These are phyloP conservation scores for Enteromius mattozi DNA, from an alignment of 2,797 vertebrate genomes.

Conservation along the genomic window DNA sequence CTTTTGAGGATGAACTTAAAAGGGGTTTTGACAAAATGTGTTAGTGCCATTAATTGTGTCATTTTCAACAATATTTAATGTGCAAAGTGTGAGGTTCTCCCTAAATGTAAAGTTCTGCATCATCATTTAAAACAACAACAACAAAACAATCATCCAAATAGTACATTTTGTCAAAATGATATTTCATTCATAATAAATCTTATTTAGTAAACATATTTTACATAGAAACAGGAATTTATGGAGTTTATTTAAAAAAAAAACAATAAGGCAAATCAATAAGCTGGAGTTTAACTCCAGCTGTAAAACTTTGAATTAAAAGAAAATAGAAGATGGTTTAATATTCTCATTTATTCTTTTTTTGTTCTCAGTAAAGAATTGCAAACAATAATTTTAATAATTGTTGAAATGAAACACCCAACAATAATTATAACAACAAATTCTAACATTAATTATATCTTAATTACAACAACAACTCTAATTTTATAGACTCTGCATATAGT, in stretches of 20 bases:
- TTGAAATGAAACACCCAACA: background rate
- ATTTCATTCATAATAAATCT: background rate
- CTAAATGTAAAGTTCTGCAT: background rate
- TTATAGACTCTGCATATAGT: background rate
- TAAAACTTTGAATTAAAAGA: background rate
- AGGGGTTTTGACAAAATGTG: background rate
- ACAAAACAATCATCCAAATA: background rate
- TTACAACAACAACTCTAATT: background rate
- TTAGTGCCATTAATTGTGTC: background rate
- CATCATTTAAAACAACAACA: background rate
- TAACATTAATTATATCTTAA: background rate
- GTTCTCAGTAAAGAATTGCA: background rate
- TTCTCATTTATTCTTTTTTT: background rate
- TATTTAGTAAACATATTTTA: background rate
- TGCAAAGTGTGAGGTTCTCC: background rate
- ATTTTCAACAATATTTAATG: background rate
- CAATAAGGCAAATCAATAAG: background rate
- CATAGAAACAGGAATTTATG: background rate
- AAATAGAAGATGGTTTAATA: background rate
- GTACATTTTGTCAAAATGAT: background rate
- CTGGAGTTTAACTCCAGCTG: background rate
- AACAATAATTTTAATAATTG: background rate
- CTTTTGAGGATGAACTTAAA: background rate
- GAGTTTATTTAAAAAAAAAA: background rate
- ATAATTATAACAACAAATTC: background rate